Evolutionary conservation across 1,140 invertebrate genomes (phyloP).

Genomic region (Pachyrhynchus sulphureomaculatus): DNA sequence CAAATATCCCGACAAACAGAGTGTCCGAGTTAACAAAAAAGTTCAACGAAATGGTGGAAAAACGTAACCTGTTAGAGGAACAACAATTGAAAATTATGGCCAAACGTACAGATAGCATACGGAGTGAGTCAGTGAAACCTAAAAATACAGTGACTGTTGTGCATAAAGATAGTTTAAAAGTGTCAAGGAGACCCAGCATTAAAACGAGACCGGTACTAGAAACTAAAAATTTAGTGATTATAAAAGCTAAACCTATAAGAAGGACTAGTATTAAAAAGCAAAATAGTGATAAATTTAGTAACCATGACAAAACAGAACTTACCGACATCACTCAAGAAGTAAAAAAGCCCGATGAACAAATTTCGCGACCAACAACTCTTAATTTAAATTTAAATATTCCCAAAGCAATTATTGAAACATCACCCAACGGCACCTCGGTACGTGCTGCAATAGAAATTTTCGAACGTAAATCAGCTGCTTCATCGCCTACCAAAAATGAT

Average conservation of each 20-base stretch:
- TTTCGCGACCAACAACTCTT: slow-evolving; percentile 15
- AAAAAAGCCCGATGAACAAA: slow-evolving; percentile 18
- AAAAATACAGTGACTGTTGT: background rate
- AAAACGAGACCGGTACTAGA: slow-evolving; percentile 36
- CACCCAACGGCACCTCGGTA: slow-evolving; percentile 39
- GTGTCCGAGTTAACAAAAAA: slow-evolving; percentile 59
- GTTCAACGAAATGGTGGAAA: slow-evolving; percentile 54
- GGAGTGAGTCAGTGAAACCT: background rate
- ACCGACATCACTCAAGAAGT: slow-evolving; percentile 45
- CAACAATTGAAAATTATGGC: slow-evolving; percentile 37
- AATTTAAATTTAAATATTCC: slow-evolving; percentile 18
- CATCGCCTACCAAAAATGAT: background rate
- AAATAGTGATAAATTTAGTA: slow-evolving; percentile 34
- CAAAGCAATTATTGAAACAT: slow-evolving; percentile 15
- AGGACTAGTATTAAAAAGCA: slow-evolving; percentile 32
- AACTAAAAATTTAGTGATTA: slow-evolving; percentile 24
- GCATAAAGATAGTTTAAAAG: slow-evolving; percentile 33
- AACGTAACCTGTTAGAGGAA: slow-evolving; percentile 51
- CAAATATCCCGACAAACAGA: slow-evolving; percentile 55
- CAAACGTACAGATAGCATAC: slow-evolving; percentile 32
- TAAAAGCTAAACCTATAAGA: slow-evolving; percentile 8
- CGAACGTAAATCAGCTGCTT: slow-evolving; percentile 40
- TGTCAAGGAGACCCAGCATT: slow-evolving; percentile 37
- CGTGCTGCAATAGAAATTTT: slow-evolving; percentile 53
- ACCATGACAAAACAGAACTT: slow-evolving; percentile 39